These are phyloP conservation scores for Nematolebias whitei DNA, from an alignment of 2,113 vertebrate species.

Conservation along the genomic window DNA sequence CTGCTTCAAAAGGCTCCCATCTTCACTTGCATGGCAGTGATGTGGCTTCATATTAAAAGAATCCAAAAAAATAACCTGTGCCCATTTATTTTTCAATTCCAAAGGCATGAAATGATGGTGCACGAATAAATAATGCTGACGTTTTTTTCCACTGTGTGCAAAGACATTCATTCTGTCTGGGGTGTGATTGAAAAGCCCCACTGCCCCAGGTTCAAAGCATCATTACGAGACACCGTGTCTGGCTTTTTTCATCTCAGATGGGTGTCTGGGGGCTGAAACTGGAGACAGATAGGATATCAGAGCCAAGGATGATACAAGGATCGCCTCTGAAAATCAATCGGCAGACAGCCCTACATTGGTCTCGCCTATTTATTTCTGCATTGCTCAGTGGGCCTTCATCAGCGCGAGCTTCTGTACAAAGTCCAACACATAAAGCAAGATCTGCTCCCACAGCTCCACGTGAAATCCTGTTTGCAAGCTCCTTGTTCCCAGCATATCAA, in stretches of 20 bases:
- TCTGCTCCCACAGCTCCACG: slow-evolving; percentile 17
- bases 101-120: slow-evolving; percentile 40
- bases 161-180: slow-evolving; percentile 67
- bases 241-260: slow-evolving; percentile 69
- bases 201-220: slow-evolving; percentile 65
- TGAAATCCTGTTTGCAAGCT: slow-evolving; percentile 10
- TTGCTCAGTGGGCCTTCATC: slow-evolving; percentile 54
- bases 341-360: slow-evolving; percentile 52
- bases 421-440: slow-evolving; percentile 23
- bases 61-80: slow-evolving; percentile 14
- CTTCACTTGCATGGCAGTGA: slow-evolving; percentile 18
- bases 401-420: slow-evolving; percentile 22
- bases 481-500: slow-evolving; percentile 6
- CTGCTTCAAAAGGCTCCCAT: slow-evolving; percentile 45
- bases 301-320: slow-evolving; percentile 72
- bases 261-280: slow-evolving; percentile 61
- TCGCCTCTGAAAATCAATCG: slow-evolving; percentile 75
- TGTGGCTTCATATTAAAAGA: slow-evolving; percentile 57
- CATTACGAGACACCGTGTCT: slow-evolving; percentile 69
- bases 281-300: slow-evolving; percentile 74
- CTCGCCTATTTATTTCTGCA: slow-evolving; percentile 63
- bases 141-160: slow-evolving; percentile 42
- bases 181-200: slow-evolving; percentile 73
- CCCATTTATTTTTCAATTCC: slow-evolving; percentile 59
- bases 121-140: slow-evolving; percentile 65